Evolutionary conservation across 2,797 vertebrate genomes (phyloP), one percentile per base, ranked within the genome.

Genomic region (Setipinna tenuifilis): DNA sequence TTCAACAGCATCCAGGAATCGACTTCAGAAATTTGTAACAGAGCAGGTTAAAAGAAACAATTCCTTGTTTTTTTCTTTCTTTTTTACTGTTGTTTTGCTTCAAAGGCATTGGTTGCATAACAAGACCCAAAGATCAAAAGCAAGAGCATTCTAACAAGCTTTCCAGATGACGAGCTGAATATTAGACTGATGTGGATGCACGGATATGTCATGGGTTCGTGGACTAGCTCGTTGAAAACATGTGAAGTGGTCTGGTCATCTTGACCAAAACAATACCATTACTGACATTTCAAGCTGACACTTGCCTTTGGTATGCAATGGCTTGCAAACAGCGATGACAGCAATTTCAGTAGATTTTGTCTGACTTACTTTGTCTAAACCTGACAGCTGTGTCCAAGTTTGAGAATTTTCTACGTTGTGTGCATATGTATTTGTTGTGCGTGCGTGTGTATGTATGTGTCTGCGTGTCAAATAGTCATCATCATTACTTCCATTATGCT

Each of bases 361-460:
- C 2, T 10, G 50, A 54, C 50, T 16, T 3, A 68, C 23, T 71
- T 71, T 31, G 25, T 31, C 7, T 65, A 25, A 65, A n/a, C 11
- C 62, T 65, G n/a, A 12, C 28, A 71, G 14, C 68, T 21, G 35
- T 31, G 17, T 44, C 71, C 14, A 75, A 35, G 31, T 75, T 75
- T 6, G 68, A 44, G 71, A 19, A 31, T 9, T 31, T 1, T 75
- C 28, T 25, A 65, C 62, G 35, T 41, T 41, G 35, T 54, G 50
- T 54, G 14, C 35, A 54, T 54, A 7, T 10, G 50, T 54, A 7
- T 54, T 54, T 54, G 50, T 19, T 19, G n/a, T n/a, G n/a, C n/a
- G n/a, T n/a, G n/a, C n/a, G n/a, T n/a, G n/a, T 75, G 90, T 86
- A 82, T 83, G 84, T 88, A 88, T 3, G 35, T 71, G 54, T 54